Conservation (phyloP, 1,140 invertebrate genomes). For the Drosophila lowei region DNA sequence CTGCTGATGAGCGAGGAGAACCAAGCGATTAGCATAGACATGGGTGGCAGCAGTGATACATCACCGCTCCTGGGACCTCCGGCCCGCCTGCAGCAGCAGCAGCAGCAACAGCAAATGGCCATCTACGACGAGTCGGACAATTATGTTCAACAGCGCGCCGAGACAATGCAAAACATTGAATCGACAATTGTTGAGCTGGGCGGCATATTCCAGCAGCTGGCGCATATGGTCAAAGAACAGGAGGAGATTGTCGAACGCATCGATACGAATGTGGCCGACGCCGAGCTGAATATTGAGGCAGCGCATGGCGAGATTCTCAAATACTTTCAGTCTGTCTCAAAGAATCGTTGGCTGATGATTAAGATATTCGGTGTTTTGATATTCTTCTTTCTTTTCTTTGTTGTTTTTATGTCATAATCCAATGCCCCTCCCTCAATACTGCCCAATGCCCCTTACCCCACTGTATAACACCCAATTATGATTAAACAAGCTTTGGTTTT, state of each 20-base stretch:
- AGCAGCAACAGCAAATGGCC: conserved; percentile 85
- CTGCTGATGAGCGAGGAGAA: conserved; percentile 86
- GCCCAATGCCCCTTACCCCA: neutral
- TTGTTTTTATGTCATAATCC: conserved; percentile 94
- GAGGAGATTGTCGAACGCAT: conserved; percentile 99
- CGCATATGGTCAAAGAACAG: conserved; percentile 99
- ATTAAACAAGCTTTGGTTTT: conserved; percentile 15
- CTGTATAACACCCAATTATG: conserved; percentile 21
- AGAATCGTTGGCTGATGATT: conserved; percentile 99
- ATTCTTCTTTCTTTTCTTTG: conserved; percentile 99
- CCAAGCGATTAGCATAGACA: conserved; percentile 90
- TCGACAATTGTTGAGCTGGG: conserved; percentile 99
- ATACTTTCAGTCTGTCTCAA: conserved; percentile 98
- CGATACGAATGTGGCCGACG: conserved; percentile 98
- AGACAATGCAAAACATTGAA: conserved; percentile 99
- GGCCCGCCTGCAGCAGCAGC: conserved; percentile 76
- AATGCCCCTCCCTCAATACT: conserved; percentile 29
- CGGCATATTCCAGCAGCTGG: conserved; percentile 98
- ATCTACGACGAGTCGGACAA: conserved; percentile 94
- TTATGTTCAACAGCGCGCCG: conserved; percentile 95
- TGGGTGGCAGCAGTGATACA: conserved; percentile 85
- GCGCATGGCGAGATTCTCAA: conserved; percentile 98
- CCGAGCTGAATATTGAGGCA: conserved; percentile 97
- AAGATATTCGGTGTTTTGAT: conserved; percentile 99
- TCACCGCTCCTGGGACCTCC: conserved; percentile 56